A percentile compares a stretch with the other conserved stretches of the same genome.
Conservation (phyloP, 2,888 invertebrate genomes). For the Himalopsyche japonica region DNA sequence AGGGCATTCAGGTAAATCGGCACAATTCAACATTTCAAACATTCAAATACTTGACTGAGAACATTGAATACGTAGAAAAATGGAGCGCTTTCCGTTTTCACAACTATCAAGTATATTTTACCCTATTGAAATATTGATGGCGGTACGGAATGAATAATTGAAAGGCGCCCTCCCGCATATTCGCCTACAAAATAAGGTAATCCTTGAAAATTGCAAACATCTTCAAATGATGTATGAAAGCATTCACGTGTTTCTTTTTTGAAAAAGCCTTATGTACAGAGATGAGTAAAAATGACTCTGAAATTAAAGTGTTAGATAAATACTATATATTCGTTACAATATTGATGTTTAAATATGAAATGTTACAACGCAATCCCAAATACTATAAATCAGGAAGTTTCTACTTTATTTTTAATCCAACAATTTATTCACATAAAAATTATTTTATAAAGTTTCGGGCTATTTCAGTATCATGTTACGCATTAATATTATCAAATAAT, state of each 20-base stretch:
- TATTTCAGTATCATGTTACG: too few relatives aligned
- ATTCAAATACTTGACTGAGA: neutral
- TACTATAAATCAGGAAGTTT: too few relatives aligned
- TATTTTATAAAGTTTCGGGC: too few relatives aligned
- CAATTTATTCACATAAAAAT: too few relatives aligned
- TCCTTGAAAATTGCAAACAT: constrained; percentile 33
- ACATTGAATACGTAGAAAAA: neutral
- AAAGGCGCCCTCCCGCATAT: constrained; percentile 13
- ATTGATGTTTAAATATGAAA: too few relatives aligned
- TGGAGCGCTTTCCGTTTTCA: constrained; percentile 4
- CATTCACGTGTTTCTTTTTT: constrained; percentile 24
- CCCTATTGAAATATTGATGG: constrained; percentile 26
- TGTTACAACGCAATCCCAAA: too few relatives aligned
- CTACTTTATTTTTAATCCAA: too few relatives aligned
- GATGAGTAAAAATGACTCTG: neutral
- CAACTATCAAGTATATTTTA: neutral
- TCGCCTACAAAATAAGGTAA: constrained; percentile 31
- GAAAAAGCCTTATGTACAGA: constrained; percentile 8
- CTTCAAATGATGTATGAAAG: constrained; percentile 29
- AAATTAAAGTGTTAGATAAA: too few relatives aligned
- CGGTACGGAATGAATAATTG: constrained; percentile 30
- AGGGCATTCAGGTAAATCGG: neutral
- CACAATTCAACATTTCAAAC: neutral
- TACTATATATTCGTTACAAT: too few relatives aligned
- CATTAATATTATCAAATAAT: too few relatives aligned